Evolutionary conservation across 2,888 invertebrate genomes (phyloP).

Genomic region (Hipparchia semele): DNA sequence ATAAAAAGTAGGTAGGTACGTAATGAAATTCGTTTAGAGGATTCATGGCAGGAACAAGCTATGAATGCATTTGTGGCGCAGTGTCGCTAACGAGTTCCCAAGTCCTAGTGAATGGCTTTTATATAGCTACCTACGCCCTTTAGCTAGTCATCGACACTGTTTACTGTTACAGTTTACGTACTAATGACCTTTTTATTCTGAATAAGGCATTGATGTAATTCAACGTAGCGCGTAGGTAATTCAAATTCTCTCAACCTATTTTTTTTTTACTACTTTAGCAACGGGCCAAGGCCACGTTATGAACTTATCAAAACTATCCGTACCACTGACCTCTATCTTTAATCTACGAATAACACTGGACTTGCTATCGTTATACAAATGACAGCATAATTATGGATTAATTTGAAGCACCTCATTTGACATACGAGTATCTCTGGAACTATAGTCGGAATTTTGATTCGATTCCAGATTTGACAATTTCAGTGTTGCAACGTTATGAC

Average conservation of each 20-base stretch:
- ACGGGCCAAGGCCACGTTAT: conserved; percentile 48
- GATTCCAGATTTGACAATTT: too few species aligned
- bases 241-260: too few species aligned
- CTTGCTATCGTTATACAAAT: too few species aligned
- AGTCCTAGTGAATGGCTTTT: conserved; percentile 22
- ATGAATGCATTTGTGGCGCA: conserved; percentile 21
- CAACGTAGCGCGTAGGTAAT: neutral
- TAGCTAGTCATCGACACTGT: conserved; percentile 13
- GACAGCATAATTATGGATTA: too few species aligned
- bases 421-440: too few species aligned
- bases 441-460: too few species aligned
- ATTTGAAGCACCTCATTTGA: too few species aligned
- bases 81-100: conserved; percentile 25
- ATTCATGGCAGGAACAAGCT: conserved; percentile 12
- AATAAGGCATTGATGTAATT: neutral
- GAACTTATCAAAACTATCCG: neutral
- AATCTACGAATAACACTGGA: too few species aligned
- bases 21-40: conserved; percentile 8
- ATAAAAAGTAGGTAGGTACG: neutral
- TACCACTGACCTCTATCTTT: too few species aligned
- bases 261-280: too few species aligned
- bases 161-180: conserved; percentile 7
- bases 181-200: neutral
- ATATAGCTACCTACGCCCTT: conserved; percentile 4
- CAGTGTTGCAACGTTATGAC: too few species aligned